Evolutionary conservation across 2,113 vertebrate species (phyloP).

Genomic region (Phaethon lepturus): DNA sequence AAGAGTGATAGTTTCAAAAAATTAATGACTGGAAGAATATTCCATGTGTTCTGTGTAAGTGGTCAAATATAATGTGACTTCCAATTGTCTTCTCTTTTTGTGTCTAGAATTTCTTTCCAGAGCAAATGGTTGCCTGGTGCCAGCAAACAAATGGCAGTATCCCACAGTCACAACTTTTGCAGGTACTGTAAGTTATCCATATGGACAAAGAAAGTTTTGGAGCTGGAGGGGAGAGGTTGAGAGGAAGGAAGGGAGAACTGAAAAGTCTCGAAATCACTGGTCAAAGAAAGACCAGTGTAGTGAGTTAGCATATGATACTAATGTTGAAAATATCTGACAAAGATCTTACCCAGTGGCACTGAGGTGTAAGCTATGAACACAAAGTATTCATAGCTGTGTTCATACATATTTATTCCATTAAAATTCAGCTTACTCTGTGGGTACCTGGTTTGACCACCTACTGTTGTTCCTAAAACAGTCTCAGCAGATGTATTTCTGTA

Average conservation of each 20-base stretch:
- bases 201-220: background rate
- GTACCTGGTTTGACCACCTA: background rate
- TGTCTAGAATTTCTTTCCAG: slow-evolving; percentile 93
- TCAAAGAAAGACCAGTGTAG: background rate
- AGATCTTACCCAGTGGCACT: background rate
- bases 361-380: background rate
- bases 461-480: background rate
- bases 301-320: background rate
- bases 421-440: background rate
- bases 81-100: slow-evolving; percentile 17
- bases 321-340: background rate
- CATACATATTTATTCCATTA: background rate
- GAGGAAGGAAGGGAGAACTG: background rate
- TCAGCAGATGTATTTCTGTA: background rate
- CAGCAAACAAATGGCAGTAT: slow-evolving; percentile 91
- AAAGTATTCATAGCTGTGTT: background rate
- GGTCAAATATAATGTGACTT: background rate
- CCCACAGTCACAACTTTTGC: slow-evolving; percentile 91
- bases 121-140: slow-evolving; percentile 97
- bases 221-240: background rate
- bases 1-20: background rate
- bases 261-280: background rate
- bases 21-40: background rate
- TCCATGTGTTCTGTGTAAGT: background rate
- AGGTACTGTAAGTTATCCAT: slow-evolving; percentile 79